Conservation (phyloP, 2,113 vertebrate genomes). For the Corydoras sp. region DNA sequence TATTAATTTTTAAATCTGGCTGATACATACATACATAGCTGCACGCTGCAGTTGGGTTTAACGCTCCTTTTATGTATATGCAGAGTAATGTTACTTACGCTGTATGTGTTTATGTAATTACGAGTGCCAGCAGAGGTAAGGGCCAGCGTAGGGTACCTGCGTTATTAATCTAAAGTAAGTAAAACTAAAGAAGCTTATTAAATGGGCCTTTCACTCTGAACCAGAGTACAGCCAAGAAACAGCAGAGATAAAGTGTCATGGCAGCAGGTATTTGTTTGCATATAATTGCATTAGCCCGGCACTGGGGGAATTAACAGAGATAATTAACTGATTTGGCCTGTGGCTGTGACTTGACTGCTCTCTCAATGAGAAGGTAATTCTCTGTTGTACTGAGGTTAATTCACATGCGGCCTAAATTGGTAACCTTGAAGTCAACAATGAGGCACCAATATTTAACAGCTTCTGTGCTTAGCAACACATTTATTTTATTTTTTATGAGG, state of each 20-base stretch:
- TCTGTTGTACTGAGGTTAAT: constrained; percentile 51
- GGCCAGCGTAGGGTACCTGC: constrained; percentile 6
- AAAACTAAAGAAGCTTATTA: constrained; percentile 41
- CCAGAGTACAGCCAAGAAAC: constrained; percentile 18
- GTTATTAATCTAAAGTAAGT: constrained; percentile 15
- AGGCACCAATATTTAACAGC: not conserved
- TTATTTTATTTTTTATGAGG: constrained; percentile 10
- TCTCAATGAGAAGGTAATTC: constrained; percentile 46
- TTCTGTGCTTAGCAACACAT: not conserved
- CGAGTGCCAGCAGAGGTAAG: not conserved
- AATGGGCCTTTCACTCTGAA: constrained; percentile 42
- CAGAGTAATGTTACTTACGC: not conserved
- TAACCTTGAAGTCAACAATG: constrained; percentile 29
- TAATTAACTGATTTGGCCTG: constrained; percentile 64
- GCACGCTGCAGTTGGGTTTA: too few species aligned
- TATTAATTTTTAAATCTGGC: too few species aligned
- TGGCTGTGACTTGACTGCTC: constrained; percentile 58
- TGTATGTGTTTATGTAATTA: not conserved
- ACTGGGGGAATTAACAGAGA: constrained; percentile 58
- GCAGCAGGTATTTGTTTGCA: constrained; percentile 57
- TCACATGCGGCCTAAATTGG: constrained; percentile 39
- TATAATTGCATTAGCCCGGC: constrained; percentile 59
- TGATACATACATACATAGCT: too few species aligned
- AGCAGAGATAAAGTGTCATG: constrained; percentile 45
- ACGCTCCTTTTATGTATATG: too few species aligned